Conservation (phyloP, 2,888 invertebrate species). For the Nomada flava region DNA sequence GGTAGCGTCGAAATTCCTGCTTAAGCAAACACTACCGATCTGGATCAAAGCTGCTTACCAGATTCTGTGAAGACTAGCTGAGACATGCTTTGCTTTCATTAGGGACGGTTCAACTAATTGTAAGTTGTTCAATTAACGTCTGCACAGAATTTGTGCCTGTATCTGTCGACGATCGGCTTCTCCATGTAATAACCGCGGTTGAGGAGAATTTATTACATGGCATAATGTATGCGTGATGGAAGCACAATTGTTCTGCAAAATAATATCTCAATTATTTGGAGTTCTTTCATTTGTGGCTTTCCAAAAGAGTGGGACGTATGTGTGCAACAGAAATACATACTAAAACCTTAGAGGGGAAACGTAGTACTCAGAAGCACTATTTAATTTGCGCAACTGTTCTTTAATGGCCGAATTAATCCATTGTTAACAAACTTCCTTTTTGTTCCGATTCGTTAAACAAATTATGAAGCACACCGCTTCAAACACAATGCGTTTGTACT, state of each 20-base stretch:
- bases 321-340: no score
- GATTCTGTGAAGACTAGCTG: constrained; percentile 13
- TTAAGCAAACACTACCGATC: constrained; percentile 29
- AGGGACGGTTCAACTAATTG: constrained; percentile 20
- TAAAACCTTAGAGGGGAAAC: no score
- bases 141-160: constrained; percentile 4
- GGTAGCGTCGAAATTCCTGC: constrained; percentile 18
- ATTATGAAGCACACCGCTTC: not conserved
- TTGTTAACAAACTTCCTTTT: not conserved
- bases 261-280: no score
- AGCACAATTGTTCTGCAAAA: no score
- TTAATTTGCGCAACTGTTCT: no score
- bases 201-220: not conserved
- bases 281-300: no score
- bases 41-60: constrained; percentile 18
- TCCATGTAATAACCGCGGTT: not conserved
- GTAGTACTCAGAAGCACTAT: no score
- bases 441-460: not conserved
- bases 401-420: no score
- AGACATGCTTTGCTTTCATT: constrained; percentile 42
- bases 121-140: constrained; percentile 35
- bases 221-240: no score
- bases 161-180: not conserved
- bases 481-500: not conserved
- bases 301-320: no score